phyloP scores from a whole-genome alignment of 2,888 invertebrate genomes.

The Orthosia incerta region DNA sequence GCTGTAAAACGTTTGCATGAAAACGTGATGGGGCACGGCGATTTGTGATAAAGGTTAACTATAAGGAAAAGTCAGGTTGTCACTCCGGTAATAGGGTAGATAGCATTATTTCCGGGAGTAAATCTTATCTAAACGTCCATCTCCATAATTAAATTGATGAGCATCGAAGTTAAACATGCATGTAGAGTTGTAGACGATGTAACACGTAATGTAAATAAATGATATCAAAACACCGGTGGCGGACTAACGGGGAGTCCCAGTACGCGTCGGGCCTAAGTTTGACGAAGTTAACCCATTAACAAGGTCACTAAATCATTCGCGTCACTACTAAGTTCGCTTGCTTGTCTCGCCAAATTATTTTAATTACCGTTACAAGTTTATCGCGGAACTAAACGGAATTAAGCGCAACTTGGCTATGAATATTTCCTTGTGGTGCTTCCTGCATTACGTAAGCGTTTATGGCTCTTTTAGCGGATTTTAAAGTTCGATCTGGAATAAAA shows the following conservation, averaged over 20 bases:
- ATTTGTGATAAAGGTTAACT: slow-evolving; percentile 45
- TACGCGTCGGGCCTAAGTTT: slow-evolving; percentile 77
- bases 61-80: slow-evolving; percentile 42
- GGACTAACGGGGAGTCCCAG: slow-evolving; percentile 75
- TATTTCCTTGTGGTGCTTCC: slow-evolving; percentile 51
- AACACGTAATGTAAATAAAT: slow-evolving; percentile 64
- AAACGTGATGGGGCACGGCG: slow-evolving; percentile 32
- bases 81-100: slow-evolving; percentile 29
- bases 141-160: slow-evolving; percentile 36
- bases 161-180: slow-evolving; percentile 11
- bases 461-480: slow-evolving; percentile 42
- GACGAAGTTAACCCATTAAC: slow-evolving; percentile 86
- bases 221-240: slow-evolving; percentile 69
- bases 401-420: slow-evolving; percentile 61
- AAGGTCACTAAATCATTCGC: slow-evolving; percentile 86
- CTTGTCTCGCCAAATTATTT: slow-evolving; percentile 83
- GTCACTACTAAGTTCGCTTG: slow-evolving; percentile 79
- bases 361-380: slow-evolving; percentile 79
- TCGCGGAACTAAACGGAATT: slow-evolving; percentile 66
- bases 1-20: slow-evolving; percentile 49
- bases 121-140: slow-evolving; percentile 20
- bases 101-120: slow-evolving; percentile 30
- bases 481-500: slow-evolving; percentile 61
- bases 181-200: slow-evolving; percentile 22
- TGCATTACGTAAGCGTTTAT: slow-evolving; percentile 46